Conservation (phyloP, 1,140 invertebrate genomes). For the Nasonia giraulti region DNA sequence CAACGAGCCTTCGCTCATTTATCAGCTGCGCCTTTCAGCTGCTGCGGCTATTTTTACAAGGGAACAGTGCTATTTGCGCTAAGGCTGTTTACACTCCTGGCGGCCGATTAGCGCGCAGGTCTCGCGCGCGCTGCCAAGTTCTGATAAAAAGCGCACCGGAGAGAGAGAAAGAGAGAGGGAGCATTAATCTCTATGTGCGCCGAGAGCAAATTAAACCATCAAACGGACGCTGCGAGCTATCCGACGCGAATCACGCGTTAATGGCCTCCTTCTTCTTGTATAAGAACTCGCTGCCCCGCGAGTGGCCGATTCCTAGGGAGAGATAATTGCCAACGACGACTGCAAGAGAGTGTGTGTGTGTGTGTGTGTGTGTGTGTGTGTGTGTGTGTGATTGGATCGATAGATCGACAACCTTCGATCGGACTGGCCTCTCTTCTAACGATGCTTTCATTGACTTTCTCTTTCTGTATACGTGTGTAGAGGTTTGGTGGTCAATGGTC, state of each 20-base stretch:
- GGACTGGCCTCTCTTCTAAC: not conserved
- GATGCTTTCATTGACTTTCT: not conserved
- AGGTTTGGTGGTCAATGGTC: not conserved
- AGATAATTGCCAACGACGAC: not conserved
- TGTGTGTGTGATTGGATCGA: conserved; percentile 17
- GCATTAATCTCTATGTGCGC: not conserved
- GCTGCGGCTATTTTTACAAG: not conserved
- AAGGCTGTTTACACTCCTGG: not conserved
- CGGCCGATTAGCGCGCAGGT: not conserved
- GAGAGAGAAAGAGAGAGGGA: not conserved
- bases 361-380: not conserved
- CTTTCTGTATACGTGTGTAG: not conserved
- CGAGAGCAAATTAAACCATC: not conserved
- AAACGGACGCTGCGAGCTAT: too few relatives aligned
- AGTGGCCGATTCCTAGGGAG: not conserved
- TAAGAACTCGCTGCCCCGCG: not conserved
- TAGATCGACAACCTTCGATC: conserved; percentile 4
- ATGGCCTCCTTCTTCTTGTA: not conserved
- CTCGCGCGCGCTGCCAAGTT: too few relatives aligned
- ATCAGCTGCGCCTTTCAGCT: not conserved
- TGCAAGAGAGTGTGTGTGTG: not conserved
- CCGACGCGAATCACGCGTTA: not conserved
- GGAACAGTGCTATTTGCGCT: not conserved
- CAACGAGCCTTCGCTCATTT: not conserved
- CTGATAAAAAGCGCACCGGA: too few relatives aligned